Percentiles rank a stretch among this genome's conserved stretches.
Evolutionary conservation across 2,113 vertebrate species (phyloP).

Genomic region (Struthio camelus): DNA sequence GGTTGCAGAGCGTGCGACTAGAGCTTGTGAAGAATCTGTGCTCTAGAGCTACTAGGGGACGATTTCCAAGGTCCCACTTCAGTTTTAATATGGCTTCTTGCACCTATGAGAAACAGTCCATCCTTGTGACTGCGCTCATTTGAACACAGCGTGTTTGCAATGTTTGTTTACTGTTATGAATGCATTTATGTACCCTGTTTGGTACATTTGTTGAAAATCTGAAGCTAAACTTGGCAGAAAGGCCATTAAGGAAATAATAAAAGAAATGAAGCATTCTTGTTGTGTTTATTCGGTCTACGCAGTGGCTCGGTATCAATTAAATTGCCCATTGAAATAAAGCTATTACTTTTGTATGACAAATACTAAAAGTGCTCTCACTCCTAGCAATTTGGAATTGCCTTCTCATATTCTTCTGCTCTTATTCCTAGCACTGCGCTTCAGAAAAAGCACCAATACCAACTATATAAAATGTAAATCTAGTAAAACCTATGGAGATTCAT

Average conservation of each 20-base stretch:
- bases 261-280: not conserved
- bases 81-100: not conserved
- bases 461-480: not conserved
- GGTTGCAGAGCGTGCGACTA: fast-evolving
- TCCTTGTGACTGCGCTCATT: not conserved
- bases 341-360: not conserved
- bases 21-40: not conserved
- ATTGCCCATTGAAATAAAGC: not conserved
- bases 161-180: not conserved
- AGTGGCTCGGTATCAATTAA: not conserved
- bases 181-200: not conserved
- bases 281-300: not conserved
- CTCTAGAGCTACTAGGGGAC: not conserved
- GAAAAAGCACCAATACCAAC: not conserved
- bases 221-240: not conserved
- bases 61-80: not conserved
- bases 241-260: not conserved
- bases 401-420: not conserved
- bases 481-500: not conserved
- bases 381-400: not conserved
- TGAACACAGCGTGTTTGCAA: not conserved
- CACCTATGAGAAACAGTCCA: not conserved
- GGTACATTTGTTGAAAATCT: not conserved
- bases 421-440: not conserved
- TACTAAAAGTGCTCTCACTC: not conserved